Evolutionary conservation across 2,888 invertebrate genomes (phyloP).

Genomic region (Phyto melanocephala): DNA sequence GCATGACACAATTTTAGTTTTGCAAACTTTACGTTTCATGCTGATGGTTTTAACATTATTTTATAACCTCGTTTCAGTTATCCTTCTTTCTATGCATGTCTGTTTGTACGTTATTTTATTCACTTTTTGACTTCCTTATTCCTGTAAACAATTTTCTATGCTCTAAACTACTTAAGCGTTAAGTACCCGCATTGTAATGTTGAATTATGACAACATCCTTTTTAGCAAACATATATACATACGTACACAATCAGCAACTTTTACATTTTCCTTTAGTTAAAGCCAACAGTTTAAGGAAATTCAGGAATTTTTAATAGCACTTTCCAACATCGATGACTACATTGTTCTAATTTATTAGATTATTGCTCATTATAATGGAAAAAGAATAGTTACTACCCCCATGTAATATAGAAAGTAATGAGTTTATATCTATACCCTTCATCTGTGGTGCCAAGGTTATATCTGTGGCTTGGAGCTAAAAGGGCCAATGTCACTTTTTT

Average conservation of each 20-base stretch:
- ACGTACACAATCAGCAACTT: conserved; percentile 7
- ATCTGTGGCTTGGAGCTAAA: too few species aligned
- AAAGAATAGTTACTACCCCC: too few species aligned
- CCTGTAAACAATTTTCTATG: conserved; percentile 59
- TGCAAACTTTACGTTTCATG: conserved; percentile 10
- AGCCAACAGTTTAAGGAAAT: too few species aligned
- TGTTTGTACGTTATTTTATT: conserved; percentile 15
- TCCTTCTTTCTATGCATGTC: neutral
- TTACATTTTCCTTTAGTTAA: neutral
- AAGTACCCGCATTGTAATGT: conserved; percentile 61
- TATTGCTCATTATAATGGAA: too few species aligned
- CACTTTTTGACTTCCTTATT: conserved; percentile 62
- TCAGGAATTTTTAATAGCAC: too few species aligned
- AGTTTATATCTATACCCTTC: too few species aligned
- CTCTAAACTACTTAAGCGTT: conserved; percentile 51
- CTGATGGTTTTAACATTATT: conserved; percentile 28
- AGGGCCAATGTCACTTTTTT: too few species aligned
- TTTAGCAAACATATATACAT: neutral
- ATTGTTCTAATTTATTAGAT: too few species aligned
- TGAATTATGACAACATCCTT: conserved; percentile 64
- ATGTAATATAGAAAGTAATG: too few species aligned
- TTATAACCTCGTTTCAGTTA: conserved; percentile 31
- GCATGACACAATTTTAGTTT: conserved; percentile 8
- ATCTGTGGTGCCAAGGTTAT: too few species aligned
- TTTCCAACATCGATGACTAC: too few species aligned